Conservation (phyloP, 2,113 vertebrate genomes). For the Tragelaphus scriptus region DNA sequence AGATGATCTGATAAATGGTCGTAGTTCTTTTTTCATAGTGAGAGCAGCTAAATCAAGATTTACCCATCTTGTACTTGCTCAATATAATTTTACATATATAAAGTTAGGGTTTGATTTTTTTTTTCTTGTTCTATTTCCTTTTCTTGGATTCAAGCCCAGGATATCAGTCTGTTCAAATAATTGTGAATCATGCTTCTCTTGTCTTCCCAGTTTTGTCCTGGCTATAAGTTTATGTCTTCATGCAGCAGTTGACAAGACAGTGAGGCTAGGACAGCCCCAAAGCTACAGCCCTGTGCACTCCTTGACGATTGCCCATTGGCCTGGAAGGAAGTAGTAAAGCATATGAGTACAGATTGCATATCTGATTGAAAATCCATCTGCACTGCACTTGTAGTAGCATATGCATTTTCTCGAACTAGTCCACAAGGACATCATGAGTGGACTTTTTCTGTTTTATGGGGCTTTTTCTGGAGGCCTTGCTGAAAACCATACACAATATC, state of each 20-base stretch:
- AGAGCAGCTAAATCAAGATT: not conserved
- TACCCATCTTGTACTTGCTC: not conserved
- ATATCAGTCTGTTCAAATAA: not conserved
- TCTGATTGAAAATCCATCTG: not conserved
- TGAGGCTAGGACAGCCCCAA: not conserved
- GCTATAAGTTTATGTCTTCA: not conserved
- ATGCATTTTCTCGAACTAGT: not conserved
- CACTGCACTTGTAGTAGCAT: not conserved
- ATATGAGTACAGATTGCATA: not conserved
- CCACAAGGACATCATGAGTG: not conserved
- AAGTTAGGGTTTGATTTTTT: not conserved
- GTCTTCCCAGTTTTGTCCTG: not conserved
- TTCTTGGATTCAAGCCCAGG: constrained; percentile 17
- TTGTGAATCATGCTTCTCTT: not conserved
- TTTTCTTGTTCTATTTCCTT: constrained; percentile 16
- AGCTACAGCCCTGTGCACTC: not conserved
- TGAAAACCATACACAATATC: not conserved
- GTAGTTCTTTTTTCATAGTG: not conserved
- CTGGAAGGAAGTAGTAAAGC: not conserved
- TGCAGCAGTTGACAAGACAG: not conserved
- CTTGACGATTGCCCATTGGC: not conserved
- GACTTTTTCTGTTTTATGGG: not conserved
- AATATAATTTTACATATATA: constrained; percentile 6
- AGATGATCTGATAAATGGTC: not conserved
- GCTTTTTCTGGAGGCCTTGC: not conserved